A percentile compares a stretch with the other conserved stretches of the same genome.
phyloP scores from a whole-genome alignment of 2,797 vertebrate genomes.

The Malacoctenus gilli region DNA sequence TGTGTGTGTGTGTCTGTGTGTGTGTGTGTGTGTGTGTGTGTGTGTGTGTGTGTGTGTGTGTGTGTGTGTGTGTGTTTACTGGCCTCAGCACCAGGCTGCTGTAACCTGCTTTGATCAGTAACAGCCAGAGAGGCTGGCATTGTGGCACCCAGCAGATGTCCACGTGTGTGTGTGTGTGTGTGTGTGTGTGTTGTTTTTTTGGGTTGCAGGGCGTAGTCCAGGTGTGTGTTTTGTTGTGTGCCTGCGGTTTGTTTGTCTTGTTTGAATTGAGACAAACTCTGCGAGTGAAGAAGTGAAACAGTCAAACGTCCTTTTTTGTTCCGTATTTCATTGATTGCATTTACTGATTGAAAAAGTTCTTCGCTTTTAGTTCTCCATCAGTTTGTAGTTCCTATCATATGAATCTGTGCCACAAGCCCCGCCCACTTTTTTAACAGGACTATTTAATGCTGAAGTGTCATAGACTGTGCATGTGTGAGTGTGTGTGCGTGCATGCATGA shows the following conservation, averaged over 20 bases:
- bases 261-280: no score
- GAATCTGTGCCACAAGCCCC: no score
- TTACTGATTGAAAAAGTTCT: no score
- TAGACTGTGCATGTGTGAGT: not conserved
- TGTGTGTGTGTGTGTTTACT: slow-evolving; percentile 22
- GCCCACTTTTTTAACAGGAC: no score
- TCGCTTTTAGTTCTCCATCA: no score
- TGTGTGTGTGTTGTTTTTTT: slow-evolving; percentile 67
- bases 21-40: no score
- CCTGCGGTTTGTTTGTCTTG: not conserved
- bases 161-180: slow-evolving; percentile 67
- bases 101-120: slow-evolving; percentile 86
- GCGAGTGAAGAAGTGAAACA: no score
- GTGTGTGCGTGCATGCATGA: not conserved
- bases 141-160: slow-evolving; percentile 68
- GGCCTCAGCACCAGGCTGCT: slow-evolving; percentile 44
- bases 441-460: no score
- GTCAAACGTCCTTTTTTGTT: no score
- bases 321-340: no score
- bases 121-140: slow-evolving; percentile 50
- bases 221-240: slow-evolving; percentile 3
- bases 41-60: slow-evolving; percentile 18
- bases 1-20: no score
- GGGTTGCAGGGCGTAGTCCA: slow-evolving; percentile 14
- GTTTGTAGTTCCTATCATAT: no score